These are phyloP conservation scores for Platyscapa corneri DNA, from an alignment of 1,140 invertebrate genomes.

Conservation along the genomic window DNA sequence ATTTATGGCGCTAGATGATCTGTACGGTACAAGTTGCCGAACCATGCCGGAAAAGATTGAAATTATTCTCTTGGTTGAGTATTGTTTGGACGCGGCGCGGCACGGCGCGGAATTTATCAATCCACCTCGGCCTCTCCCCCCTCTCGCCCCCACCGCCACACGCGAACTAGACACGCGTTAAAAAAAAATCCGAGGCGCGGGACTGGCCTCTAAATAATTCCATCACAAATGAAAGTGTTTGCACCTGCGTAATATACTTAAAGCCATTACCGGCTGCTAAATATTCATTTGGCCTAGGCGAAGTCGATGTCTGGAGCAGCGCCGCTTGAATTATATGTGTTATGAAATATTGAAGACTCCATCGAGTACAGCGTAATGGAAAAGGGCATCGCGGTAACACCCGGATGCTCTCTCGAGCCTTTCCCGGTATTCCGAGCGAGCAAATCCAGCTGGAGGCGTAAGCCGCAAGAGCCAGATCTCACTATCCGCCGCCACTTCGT, in stretches of 20 bases:
- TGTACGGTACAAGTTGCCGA: neutral
- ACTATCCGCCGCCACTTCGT: neutral
- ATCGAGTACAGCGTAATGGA: constrained; percentile 41
- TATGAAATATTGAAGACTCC: constrained; percentile 51
- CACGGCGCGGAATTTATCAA: too few species aligned
- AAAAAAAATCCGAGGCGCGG: constrained; percentile 3
- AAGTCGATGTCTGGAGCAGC: neutral
- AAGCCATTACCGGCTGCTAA: constrained; percentile 36
- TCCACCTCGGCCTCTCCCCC: too few species aligned
- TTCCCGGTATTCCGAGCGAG: neutral
- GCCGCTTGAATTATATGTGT: constrained; percentile 39
- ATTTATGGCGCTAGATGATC: neutral
- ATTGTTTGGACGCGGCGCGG: neutral
- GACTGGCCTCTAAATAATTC: constrained; percentile 18
- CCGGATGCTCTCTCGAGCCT: constrained; percentile 35
- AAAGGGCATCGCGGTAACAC: constrained; percentile 11
- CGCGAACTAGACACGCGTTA: neutral
- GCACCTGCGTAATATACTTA: constrained; percentile 43
- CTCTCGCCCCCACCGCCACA: neutral
- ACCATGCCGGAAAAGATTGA: neutral
- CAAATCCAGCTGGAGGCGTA: neutral
- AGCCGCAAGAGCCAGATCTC: neutral
- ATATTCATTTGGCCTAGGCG: constrained; percentile 34
- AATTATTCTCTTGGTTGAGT: neutral
- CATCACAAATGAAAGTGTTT: constrained; percentile 22